A percentile compares a stretch with the other conserved stretches of the same genome.
These are phyloP conservation scores for Chrysemys picta DNA, from an alignment of 2,113 vertebrate species.

Conservation along the genomic window DNA sequence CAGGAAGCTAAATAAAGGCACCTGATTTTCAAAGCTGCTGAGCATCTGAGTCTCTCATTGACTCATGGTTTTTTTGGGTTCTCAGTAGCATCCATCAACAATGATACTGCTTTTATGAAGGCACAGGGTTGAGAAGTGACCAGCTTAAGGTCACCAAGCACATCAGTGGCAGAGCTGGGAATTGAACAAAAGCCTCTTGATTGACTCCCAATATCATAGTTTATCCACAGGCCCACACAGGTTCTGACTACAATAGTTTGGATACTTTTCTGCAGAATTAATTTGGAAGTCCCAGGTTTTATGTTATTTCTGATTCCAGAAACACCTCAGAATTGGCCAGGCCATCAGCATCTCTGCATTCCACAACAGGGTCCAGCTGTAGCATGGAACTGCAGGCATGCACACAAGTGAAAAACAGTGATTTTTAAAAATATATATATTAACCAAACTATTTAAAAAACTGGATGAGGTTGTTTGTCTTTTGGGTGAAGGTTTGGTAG, in stretches of 20 bases:
- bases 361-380: background rate
- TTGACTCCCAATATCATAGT: background rate
- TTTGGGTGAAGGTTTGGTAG: background rate
- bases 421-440: background rate
- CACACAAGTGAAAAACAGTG: background rate
- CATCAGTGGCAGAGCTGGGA: background rate
- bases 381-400: background rate
- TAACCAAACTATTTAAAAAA: background rate
- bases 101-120: background rate
- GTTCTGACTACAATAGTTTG: background rate
- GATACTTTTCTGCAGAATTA: background rate
- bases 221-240: background rate
- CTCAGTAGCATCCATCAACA: background rate
- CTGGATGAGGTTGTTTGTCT: background rate
- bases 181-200: background rate
- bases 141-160: background rate
- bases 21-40: background rate
- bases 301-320: background rate
- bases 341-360: background rate
- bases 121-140: background rate
- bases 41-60: background rate
- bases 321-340: background rate
- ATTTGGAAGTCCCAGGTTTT: background rate
- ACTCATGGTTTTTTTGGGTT: background rate
- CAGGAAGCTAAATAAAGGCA: background rate